phyloP scores from a whole-genome alignment of 2,113 vertebrate species.

The Cyanocitta stelleri region DNA sequence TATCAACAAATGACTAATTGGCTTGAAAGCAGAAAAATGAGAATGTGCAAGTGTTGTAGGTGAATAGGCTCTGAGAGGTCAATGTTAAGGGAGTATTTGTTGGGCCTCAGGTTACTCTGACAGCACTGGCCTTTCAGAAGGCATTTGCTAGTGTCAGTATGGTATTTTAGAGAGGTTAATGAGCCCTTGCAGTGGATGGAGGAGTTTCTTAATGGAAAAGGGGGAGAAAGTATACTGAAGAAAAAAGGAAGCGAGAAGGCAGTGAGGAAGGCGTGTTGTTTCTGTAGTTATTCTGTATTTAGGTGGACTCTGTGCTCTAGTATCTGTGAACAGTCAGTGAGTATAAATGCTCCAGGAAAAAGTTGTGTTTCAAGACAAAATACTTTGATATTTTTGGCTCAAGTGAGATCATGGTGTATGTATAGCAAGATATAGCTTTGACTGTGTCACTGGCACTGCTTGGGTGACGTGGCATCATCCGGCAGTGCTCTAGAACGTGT shows the following conservation, averaged over 20 bases:
- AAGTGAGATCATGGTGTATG: slow-evolving; percentile 18
- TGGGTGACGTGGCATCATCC: slow-evolving; percentile 1
- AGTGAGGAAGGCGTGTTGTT: background rate
- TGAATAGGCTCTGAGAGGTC: background rate
- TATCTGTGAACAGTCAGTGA: background rate
- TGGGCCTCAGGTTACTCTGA: background rate
- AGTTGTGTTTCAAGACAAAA: slow-evolving; percentile 11
- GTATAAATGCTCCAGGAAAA: background rate
- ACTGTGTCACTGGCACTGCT: background rate
- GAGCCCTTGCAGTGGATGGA: background rate
- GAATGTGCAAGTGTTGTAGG: background rate
- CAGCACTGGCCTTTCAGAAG: background rate
- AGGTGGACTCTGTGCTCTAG: background rate
- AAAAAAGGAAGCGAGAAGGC: background rate
- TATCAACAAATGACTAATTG: background rate
- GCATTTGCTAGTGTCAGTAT: background rate
- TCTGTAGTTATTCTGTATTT: background rate
- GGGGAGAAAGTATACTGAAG: background rate
- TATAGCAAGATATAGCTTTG: background rate
- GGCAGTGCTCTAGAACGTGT: background rate
- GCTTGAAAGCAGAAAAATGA: background rate
- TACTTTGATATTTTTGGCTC: background rate
- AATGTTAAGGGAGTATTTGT: fast-evolving
- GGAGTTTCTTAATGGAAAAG: background rate
- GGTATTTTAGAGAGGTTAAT: background rate